Conservation (phyloP, 1,140 invertebrate species). For the Pararge aegeria region DNA sequence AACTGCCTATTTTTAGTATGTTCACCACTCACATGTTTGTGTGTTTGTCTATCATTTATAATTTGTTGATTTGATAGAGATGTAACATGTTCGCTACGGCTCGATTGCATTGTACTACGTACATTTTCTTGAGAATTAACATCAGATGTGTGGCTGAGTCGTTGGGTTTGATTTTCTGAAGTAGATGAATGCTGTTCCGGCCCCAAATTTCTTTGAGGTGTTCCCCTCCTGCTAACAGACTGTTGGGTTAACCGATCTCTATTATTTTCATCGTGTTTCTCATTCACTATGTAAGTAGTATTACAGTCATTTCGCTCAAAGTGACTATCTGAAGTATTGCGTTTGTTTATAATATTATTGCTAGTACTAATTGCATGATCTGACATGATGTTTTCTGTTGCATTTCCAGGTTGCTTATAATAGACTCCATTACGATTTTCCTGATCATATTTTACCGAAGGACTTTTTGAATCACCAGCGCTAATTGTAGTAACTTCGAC, state of each 20-base stretch:
- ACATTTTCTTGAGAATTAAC: constrained; percentile 20
- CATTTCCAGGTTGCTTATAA: constrained; percentile 23
- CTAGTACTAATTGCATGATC: constrained; percentile 13
- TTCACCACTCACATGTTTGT: constrained; percentile 18
- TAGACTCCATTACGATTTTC: constrained; percentile 26
- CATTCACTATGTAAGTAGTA: constrained; percentile 37
- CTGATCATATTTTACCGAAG: constrained; percentile 24
- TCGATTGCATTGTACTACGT: constrained; percentile 6
- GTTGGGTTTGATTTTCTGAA: constrained; percentile 23
- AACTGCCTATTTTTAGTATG: constrained; percentile 9
- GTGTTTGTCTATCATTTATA: constrained; percentile 14
- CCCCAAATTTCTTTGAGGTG: constrained; percentile 29
- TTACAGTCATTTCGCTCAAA: constrained; percentile 30
- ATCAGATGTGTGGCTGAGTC: constrained; percentile 21
- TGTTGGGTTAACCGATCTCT: constrained; percentile 24
- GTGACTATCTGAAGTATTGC: constrained; percentile 24
- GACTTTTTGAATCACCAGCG: constrained; percentile 24
- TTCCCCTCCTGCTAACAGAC: constrained; percentile 20
- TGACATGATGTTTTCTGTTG: constrained; percentile 14
- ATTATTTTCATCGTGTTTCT: constrained; percentile 24
- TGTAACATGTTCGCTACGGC: constrained; percentile 25
- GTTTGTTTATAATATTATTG: neutral
- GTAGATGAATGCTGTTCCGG: constrained; percentile 27
- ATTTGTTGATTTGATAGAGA: constrained; percentile 8
- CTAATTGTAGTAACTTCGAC: constrained; percentile 54